Evolutionary conservation across 2,113 vertebrate genomes (phyloP).

Genomic region (Larimichthys crocea): DNA sequence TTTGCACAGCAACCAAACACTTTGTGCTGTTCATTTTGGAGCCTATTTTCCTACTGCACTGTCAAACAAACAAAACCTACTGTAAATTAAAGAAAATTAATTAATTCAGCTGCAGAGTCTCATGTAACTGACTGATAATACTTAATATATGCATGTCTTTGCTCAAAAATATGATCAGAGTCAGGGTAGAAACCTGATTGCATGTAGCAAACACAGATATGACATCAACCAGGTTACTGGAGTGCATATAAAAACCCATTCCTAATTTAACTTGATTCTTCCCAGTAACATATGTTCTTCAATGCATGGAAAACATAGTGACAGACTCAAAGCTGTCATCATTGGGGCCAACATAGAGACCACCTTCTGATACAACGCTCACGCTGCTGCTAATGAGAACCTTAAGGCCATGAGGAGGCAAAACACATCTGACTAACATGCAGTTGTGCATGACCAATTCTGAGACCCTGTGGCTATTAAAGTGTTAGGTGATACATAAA

Average conservation of each 20-base stretch:
- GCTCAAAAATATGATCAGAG: background rate
- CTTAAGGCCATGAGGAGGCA: conserved; percentile 64
- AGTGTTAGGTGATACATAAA: conserved; percentile 55
- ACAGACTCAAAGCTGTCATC: conserved; percentile 58
- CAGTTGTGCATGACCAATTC: conserved; percentile 71
- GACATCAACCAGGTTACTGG: background rate
- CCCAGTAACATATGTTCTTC: conserved; percentile 20
- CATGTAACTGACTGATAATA: background rate
- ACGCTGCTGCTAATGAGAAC: conserved; percentile 73
- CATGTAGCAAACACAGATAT: background rate
- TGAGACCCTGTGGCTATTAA: conserved; percentile 62
- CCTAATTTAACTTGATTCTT: conserved; percentile 9
- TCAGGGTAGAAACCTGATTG: background rate
- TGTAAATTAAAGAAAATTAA: background rate
- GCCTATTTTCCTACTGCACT: background rate
- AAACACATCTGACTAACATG: conserved; percentile 70
- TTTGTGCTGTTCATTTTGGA: background rate
- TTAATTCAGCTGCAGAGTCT: background rate
- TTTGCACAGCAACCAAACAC: background rate
- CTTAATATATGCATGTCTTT: background rate
- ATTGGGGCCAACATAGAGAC: conserved; percentile 57
- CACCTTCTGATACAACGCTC: conserved; percentile 71
- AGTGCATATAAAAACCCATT: background rate
- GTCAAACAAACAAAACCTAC: background rate
- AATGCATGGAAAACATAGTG: conserved; percentile 5